These are phyloP conservation scores for Xenopus petersii DNA, from an alignment of 2,797 vertebrate species.

Conservation along the genomic window DNA sequence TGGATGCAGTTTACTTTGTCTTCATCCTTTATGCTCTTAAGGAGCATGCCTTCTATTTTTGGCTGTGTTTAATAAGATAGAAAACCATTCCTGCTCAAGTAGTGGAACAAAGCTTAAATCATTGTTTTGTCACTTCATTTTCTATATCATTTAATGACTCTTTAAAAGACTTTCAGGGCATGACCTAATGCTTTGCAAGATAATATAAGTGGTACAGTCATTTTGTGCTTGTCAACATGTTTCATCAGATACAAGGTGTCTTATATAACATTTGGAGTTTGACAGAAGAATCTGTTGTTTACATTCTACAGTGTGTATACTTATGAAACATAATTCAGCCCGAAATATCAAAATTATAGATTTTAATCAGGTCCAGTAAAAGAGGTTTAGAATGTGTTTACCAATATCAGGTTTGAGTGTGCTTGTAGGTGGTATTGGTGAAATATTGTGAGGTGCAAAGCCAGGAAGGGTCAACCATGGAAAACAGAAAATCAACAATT, in stretches of 20 bases:
- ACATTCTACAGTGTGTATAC: no score
- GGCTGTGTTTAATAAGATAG: constrained; percentile 15
- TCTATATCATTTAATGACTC: constrained; percentile 38
- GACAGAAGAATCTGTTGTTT: no score
- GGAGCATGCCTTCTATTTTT: not conserved
- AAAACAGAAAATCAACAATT: no score
- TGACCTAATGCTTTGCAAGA: constrained; percentile 31
- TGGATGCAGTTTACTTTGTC: constrained; percentile 18
- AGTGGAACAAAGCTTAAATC: constrained; percentile 30
- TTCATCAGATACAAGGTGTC: constrained; percentile 21
- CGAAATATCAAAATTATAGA: no score
- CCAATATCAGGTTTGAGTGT: no score
- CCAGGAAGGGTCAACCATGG: no score
- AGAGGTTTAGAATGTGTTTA: no score
- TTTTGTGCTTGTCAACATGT: constrained; percentile 30
- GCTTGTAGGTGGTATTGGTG: no score
- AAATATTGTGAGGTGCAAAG: no score
- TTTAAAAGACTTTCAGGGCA: constrained; percentile 34
- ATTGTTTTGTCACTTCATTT: constrained; percentile 35
- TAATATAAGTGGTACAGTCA: constrained; percentile 22
- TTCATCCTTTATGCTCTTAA: not conserved
- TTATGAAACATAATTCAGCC: no score
- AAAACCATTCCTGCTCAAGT: constrained; percentile 20
- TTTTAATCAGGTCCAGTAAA: no score
- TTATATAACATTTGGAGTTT: no score